phyloP scores from a whole-genome alignment of 1,140 invertebrate genomes.

The Drosophila nigrodunni region DNA sequence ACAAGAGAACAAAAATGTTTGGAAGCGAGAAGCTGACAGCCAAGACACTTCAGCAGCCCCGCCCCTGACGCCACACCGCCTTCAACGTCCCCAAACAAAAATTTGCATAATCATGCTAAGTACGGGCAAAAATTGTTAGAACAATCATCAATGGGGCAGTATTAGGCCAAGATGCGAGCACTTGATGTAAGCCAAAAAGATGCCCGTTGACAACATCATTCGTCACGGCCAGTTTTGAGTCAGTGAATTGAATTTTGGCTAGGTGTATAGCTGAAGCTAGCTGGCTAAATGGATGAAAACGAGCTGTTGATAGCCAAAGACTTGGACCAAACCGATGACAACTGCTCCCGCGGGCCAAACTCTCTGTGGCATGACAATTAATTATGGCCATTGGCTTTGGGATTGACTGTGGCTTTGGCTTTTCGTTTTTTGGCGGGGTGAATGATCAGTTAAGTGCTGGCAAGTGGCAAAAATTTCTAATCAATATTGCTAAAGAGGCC shows the following conservation, averaged over 20 bases:
- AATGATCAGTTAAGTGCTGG: conserved; percentile 72
- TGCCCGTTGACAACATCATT: conserved; percentile 67
- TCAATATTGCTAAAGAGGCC: conserved; percentile 2
- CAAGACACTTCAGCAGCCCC: conserved; percentile 25
- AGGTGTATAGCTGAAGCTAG: not conserved
- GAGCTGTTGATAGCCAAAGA: conserved; percentile 16
- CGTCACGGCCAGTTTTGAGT: conserved; percentile 36
- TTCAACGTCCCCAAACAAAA: conserved; percentile 4
- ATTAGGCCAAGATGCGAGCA: conserved; percentile 73
- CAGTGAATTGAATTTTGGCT: conserved; percentile 11
- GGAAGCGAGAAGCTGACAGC: conserved; percentile 41
- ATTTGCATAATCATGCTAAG: conserved; percentile 71
- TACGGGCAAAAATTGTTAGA: conserved; percentile 42
- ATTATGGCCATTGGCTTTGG: conserved; percentile 14
- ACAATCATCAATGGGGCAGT: conserved; percentile 61
- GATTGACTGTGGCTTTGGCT: not conserved
- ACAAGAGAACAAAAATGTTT: conserved; percentile 22
- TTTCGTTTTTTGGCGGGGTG: conserved; percentile 42
- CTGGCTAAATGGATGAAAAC: not conserved
- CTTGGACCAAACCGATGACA: conserved; percentile 22
- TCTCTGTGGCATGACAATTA: conserved; percentile 26
- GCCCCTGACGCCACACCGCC: no score
- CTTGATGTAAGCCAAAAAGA: conserved; percentile 40
- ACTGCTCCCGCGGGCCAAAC: conserved; percentile 25
- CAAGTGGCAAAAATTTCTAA: conserved; percentile 24